Base-by-base conservation (phyloP, 2,113 vertebrate genomes). In the Cyanoramphus novaezelandiae region DNA sequence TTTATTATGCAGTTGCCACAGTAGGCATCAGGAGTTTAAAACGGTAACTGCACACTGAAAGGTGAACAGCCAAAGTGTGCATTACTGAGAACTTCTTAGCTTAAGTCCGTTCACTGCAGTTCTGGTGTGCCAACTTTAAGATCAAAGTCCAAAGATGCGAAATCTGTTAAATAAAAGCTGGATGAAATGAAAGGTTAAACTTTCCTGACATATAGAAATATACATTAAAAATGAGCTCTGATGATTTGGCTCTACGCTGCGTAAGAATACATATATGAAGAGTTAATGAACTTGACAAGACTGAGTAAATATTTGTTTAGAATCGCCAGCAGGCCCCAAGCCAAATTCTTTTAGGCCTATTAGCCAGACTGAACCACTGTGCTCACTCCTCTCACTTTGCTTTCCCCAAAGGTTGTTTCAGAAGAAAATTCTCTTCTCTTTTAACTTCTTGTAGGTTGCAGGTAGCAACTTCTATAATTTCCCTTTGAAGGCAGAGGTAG, bases 281-380 rank as follows among this genome's bases (percentile, higher is more conserved):
- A 74, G 71, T 90, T 94, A 94, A 90, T 77, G 44, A 90, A 81
- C 82, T 74, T 83, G 49, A 52, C 39, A 85, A 47, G 67, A 80
- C 19, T 55, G 25, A 76, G 39, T 86, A 87, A 95, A 90, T 93
- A 82, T 79, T 96, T 95, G 62, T 87, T 96, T 96, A 64, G 55
- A 79, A 82, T 59, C 86, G 10, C 13, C 69, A 80, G 47, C 27
- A 63, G 31, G 14, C 10, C 18, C 15, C 25, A 46, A 67, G 8
- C n/a, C 71, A 83, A 65, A 14, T 10, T 69, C 62, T 72, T 86
- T 89, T 71, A 71, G 41, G 18, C 35, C 23, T 71, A 17, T 70
- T 76, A 83, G 25, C 24, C n/a, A 72, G 53, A 44, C 57, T 49
- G 65, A 80, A 25, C 35, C 13, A 13, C 31, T 75, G 13, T 37